Evolutionary conservation across 1,140 invertebrate genomes (phyloP).

Genomic region (Myzus persicae): DNA sequence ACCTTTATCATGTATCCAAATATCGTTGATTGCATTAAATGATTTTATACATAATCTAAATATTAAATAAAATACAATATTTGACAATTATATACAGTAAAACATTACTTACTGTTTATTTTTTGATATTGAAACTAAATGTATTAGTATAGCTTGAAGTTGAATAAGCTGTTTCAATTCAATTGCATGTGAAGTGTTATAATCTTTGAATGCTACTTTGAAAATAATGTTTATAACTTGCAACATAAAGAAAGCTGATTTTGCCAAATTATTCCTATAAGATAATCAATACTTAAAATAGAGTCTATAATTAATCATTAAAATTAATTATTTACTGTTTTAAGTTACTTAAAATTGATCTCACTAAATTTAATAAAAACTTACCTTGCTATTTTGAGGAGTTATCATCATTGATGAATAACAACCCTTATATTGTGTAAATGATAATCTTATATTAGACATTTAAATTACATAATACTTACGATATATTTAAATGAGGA

Average conservation of each 20-base stretch:
- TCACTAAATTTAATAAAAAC: not conserved
- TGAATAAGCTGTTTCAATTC: slow-evolving; percentile 46
- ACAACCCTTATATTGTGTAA: not conserved
- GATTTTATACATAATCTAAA: slow-evolving; percentile 42
- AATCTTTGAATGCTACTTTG: slow-evolving; percentile 41
- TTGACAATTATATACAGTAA: not conserved
- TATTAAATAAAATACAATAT: not conserved
- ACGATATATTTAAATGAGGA: slow-evolving; percentile 49
- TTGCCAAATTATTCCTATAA: slow-evolving; percentile 49
- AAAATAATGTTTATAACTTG: slow-evolving; percentile 47
- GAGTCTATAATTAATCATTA: not conserved
- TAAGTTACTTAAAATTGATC: not conserved
- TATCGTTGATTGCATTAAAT: slow-evolving; percentile 50
- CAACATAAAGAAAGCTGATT: slow-evolving; percentile 30
- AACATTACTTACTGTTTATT: slow-evolving; percentile 32
- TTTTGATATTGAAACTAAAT: slow-evolving; percentile 41
- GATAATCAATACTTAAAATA: not conserved
- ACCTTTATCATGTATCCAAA: slow-evolving; percentile 12
- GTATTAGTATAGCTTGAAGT: slow-evolving; percentile 29
- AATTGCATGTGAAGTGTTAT: not conserved
- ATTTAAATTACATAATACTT: not conserved
- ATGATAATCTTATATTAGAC: not conserved
- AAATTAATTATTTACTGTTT: not conserved
- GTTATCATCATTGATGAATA: not conserved
- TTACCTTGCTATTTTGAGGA: not conserved